Evolutionary conservation across 1,140 invertebrate genomes (phyloP).

Genomic region (Apolygus lucorum): DNA sequence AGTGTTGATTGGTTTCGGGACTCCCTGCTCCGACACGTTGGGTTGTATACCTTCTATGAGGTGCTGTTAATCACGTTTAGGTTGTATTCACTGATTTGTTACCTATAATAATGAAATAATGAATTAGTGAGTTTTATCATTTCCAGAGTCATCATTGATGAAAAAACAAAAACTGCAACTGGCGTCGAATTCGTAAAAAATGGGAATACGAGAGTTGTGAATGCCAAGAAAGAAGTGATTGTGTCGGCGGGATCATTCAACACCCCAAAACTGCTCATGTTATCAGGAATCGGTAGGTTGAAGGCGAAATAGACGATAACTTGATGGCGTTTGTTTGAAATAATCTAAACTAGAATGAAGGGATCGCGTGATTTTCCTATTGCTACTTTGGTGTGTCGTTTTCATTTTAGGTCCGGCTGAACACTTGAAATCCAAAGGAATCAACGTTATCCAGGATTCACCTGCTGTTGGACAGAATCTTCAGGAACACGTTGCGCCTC

Average conservation of each 20-base stretch:
- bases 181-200: slow-evolving; percentile 44
- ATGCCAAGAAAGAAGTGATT: slow-evolving; percentile 29
- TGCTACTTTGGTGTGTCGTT: too few relatives aligned
- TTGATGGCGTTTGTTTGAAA: too few relatives aligned
- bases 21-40: too few relatives aligned
- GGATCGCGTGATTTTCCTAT: too few relatives aligned
- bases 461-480: slow-evolving; percentile 50
- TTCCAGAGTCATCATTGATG: slow-evolving; percentile 55
- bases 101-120: too few relatives aligned
- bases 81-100: too few relatives aligned
- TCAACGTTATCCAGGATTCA: slow-evolving; percentile 44
- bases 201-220: slow-evolving; percentile 19
- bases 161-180: slow-evolving; percentile 34
- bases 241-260: slow-evolving; percentile 29
- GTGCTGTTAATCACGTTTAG: too few relatives aligned
- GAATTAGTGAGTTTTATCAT: too few relatives aligned
- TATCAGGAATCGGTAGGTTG: slow-evolving; percentile 28
- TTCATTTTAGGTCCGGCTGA: background rate
- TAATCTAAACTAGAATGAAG: too few relatives aligned
- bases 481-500: slow-evolving; percentile 61
- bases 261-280: slow-evolving; percentile 27
- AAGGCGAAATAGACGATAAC: background rate
- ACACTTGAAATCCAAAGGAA: slow-evolving; percentile 33
- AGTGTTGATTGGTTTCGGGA: too few relatives aligned
- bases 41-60: too few relatives aligned